Evolutionary conservation across 2,113 vertebrate species (phyloP), one percentile per base, ranked within the genome.

Genomic region (Genyomyrus donnyi): DNA sequence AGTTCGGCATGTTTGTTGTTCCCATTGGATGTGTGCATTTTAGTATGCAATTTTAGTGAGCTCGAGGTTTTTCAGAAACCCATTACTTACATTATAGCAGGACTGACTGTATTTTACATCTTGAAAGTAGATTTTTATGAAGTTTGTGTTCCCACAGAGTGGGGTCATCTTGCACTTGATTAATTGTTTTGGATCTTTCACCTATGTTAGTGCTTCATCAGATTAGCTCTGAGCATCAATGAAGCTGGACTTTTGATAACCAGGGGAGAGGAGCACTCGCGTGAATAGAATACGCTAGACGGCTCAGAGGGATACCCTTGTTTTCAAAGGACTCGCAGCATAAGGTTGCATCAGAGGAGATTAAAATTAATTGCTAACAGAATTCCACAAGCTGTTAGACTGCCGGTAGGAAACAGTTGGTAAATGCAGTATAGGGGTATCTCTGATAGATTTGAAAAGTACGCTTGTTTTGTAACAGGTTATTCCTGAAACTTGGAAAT

Each of bases 141-240:
- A 93, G 93, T 90, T 90, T 88, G 89, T 91, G 92, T 93, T 93
- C 91, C 53, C 48, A 90, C 89, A 90, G 85, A 92, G 93, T 92
- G 91, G 93, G 94, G 93, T 92, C 89, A 42, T 92, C 92, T 94
- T 94, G 94, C 93, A 94, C 95, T 93, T 94, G 91, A 86, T 46
- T 31, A 85, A 87, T 89, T 77, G 48, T 50, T 89, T 80, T 52
- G 88, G n/a, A 13, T 39, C 6, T 21, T 45, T 70, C 84, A 85
- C 27, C 48, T 39, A 35, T 52, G 88, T 27, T 70, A 52, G 9
- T 50, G 46, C 74, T 50, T 31, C 27, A n/a, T 27, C 66, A 77
- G 66, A 77, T 39, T 42, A 86, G 35, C 56, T 53, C 24, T 19
- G 13, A 31, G 52, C 46, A 27, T 35, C 35, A 62, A 1, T 86